phyloP scores from a whole-genome alignment of 2,797 vertebrate genomes.

The Takifugu ocellatus region DNA sequence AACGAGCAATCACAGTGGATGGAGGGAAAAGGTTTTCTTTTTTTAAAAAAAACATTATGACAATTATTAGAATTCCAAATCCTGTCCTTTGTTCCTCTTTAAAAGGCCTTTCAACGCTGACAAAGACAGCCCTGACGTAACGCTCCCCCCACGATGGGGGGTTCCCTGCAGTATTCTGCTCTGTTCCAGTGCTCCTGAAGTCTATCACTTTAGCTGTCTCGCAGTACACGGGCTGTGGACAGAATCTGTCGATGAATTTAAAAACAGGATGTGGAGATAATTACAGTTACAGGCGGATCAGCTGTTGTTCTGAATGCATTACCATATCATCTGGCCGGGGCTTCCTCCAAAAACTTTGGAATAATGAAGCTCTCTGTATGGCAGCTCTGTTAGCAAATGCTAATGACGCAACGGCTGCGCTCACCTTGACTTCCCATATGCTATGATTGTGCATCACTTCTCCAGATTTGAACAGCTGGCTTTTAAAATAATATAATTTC shows the following conservation, averaged over 20 bases:
- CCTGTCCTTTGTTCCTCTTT: too few relatives aligned
- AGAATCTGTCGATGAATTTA: constrained; percentile 65
- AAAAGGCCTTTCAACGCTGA: too few relatives aligned
- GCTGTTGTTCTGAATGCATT: constrained; percentile 64
- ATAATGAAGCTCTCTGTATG: constrained; percentile 46
- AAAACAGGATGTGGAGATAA: constrained; percentile 67
- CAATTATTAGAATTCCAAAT: too few relatives aligned
- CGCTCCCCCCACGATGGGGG: constrained; percentile 17
- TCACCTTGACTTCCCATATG: constrained; percentile 6
- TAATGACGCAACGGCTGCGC: constrained; percentile 23
- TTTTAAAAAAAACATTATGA: too few relatives aligned
- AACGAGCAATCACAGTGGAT: constrained; percentile 1
- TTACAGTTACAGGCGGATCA: constrained; percentile 61
- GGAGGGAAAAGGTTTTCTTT: too few relatives aligned
- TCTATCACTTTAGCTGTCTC: constrained; percentile 54
- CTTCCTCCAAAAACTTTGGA: constrained; percentile 36
- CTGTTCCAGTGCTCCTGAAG: constrained; percentile 60
- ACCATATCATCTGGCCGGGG: constrained; percentile 57
- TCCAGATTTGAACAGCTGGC: too few relatives aligned
- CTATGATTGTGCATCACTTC: background rate
- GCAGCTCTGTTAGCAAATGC: constrained; percentile 6
- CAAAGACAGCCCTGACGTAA: background rate
- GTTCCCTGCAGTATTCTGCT: constrained; percentile 15
- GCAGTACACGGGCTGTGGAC: constrained; percentile 35
- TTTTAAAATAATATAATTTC: background rate